Conservation (phyloP, 1,140 invertebrate genomes). For the Drosophila rufa region DNA sequence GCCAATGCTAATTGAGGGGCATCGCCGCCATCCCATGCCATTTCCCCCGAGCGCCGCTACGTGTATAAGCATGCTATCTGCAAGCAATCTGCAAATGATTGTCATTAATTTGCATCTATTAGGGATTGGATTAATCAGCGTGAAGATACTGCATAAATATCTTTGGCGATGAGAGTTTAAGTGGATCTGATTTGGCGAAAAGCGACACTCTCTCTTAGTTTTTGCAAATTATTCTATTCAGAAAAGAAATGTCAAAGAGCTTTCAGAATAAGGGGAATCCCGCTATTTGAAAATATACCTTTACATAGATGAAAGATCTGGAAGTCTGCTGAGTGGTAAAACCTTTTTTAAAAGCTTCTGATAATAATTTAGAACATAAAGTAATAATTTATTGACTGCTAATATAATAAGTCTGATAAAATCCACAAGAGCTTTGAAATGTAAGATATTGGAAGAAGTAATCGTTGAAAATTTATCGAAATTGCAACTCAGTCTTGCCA, state of each 20-base stretch:
- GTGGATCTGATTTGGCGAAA: conserved; percentile 9
- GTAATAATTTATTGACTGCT: too few relatives aligned
- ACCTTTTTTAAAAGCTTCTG: too few relatives aligned
- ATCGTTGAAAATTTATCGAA: too few relatives aligned
- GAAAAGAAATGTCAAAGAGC: neutral
- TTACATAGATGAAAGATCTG: too few relatives aligned
- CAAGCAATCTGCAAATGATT: conserved; percentile 55
- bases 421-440: too few relatives aligned
- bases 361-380: too few relatives aligned
- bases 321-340: too few relatives aligned
- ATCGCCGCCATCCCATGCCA: neutral
- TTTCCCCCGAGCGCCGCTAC: conserved; percentile 20
- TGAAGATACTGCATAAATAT: conserved; percentile 19
- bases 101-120: conserved; percentile 56
- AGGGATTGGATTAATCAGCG: conserved; percentile 45
- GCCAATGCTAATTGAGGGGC: conserved; percentile 64
- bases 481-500: too few relatives aligned
- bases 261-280: neutral
- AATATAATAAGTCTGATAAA: too few relatives aligned
- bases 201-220: conserved; percentile 21
- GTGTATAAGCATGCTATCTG: conserved; percentile 47
- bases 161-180: conserved; percentile 23
- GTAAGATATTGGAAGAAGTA: too few relatives aligned
- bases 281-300: too few relatives aligned
- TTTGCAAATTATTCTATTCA: neutral